Base-by-base conservation (phyloP, 1,140 invertebrate species). In the Heliothis subflexa region DNA sequence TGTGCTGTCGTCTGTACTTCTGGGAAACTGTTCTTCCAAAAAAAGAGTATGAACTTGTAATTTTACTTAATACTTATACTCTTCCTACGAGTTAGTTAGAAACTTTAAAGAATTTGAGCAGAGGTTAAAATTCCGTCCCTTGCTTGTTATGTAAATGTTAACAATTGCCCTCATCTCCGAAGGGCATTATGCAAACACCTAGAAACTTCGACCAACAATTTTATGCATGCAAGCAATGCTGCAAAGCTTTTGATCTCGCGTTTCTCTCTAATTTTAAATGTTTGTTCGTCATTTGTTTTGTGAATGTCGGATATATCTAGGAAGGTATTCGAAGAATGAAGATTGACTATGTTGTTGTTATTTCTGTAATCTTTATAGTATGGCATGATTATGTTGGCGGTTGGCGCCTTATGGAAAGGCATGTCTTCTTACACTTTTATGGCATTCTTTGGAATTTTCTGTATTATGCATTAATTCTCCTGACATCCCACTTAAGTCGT, bases 81-180 rank as follows among this genome's bases (percentile, higher is more conserved):
- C 33, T 33, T 33, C 3, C 33, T 33, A 3, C 0, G 3, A 33
- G 1, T 7, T 9, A 40, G 33, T 40, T 40, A 9, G 33, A 40
- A 40, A 40, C 33, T 40, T 40, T 9, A 9, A 40, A 40, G 33
- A 40, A 40, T 40, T 40, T 9, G 33, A 40, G 5, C 33, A 40
- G 33, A 40, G 33, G 9, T 21, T 61, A 21, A 73, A 73, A 73
- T 61, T 59, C 71, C 50, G 59, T 21, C 54, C 55, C 54, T 59
- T 49, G 55, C 33, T 59, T 49, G 40, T 73, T 73, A 73, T 59
- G 71, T 73, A 59, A 59, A 59, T 73, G 54, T 73, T 59, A 73
- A 59, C 71, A 59, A 73, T 73, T 61, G 54, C 16, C 33, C 61
- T 64, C 61, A 45, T 64, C 50, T 59, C 45, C 5, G 18, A 73